Conservation (phyloP, 1,140 invertebrate genomes). For the Daktulosphaira vitifoliae region DNA sequence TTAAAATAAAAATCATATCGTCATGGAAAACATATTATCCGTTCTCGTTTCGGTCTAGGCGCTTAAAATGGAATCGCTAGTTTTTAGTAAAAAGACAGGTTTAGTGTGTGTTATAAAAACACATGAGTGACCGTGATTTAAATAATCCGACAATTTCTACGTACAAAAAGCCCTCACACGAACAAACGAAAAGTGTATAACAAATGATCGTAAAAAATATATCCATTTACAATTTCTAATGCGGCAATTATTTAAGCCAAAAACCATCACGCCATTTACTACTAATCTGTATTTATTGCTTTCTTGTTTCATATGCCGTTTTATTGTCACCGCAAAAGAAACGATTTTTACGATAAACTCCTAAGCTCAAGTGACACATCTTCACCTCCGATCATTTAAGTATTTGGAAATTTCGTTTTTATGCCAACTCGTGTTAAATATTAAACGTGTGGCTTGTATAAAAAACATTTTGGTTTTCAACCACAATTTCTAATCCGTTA, state of each 20-base stretch:
- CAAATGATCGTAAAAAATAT: slow-evolving; percentile 7
- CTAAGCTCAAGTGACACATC: too few species aligned
- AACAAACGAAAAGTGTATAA: slow-evolving; percentile 9
- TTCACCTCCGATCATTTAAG: neutral
- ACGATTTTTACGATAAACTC: slow-evolving; percentile 20
- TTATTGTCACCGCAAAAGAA: neutral
- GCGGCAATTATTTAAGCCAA: slow-evolving; percentile 24
- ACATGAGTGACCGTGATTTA: neutral
- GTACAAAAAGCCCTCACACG: slow-evolving; percentile 24
- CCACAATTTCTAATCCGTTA: too few species aligned
- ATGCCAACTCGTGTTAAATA: too few species aligned
- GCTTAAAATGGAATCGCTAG: too few species aligned
- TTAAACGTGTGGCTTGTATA: too few species aligned
- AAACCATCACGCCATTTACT: slow-evolving; percentile 30
- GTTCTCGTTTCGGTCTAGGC: too few species aligned
- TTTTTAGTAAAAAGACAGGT: too few species aligned
- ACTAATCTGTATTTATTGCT: slow-evolving; percentile 27
- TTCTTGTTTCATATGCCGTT: slow-evolving; percentile 11
- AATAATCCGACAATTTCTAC: neutral
- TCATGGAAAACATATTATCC: too few species aligned
- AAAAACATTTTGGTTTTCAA: too few species aligned
- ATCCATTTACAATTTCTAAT: slow-evolving; percentile 3
- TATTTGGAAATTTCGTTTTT: too few species aligned
- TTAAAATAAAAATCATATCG: too few species aligned
- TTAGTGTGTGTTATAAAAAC: too few species aligned